phyloP scores from a whole-genome alignment of 1,140 invertebrate genomes.

The Musca vetustissima region DNA sequence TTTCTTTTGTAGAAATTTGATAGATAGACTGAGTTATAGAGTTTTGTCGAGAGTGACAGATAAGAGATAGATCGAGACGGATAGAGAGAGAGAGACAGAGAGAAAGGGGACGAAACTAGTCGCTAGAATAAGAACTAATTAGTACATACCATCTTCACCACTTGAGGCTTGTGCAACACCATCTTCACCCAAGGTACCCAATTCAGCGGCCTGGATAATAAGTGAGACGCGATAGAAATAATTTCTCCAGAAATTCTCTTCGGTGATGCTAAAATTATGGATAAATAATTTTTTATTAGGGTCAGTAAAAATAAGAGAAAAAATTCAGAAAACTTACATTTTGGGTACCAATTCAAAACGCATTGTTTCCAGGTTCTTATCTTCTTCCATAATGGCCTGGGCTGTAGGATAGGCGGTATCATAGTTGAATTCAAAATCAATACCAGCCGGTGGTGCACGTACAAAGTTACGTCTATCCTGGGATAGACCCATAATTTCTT shows the following conservation, averaged over 20 bases:
- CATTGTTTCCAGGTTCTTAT: slow-evolving; percentile 95
- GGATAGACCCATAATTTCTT: slow-evolving; percentile 91
- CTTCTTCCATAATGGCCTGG: slow-evolving; percentile 89
- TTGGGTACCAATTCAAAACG: slow-evolving; percentile 98
- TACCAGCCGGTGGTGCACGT: slow-evolving; percentile 90
- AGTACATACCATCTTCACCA: slow-evolving; percentile 54
- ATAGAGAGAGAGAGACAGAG: slow-evolving; percentile 4
- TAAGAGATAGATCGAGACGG: neutral
- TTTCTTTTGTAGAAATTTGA: neutral
- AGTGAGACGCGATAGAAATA: slow-evolving; percentile 99
- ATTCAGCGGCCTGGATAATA: slow-evolving; percentile 93
- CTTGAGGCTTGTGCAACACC: slow-evolving; percentile 54
- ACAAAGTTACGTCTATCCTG: slow-evolving; percentile 98
- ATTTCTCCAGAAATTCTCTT: slow-evolving; percentile 99
- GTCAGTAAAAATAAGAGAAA: neutral
- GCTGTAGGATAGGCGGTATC: slow-evolving; percentile 88
- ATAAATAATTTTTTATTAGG: neutral
- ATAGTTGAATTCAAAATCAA: slow-evolving; percentile 95
- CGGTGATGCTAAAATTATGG: slow-evolving; percentile 78
- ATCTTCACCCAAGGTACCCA: slow-evolving; percentile 59
- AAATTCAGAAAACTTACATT: slow-evolving; percentile 77
- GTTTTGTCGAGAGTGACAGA: neutral
- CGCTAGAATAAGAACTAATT: slow-evolving; percentile 13
- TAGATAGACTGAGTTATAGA: neutral
- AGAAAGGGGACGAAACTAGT: neutral